Percentiles rank a stretch among this genome's conserved stretches.
These are phyloP conservation scores for Chunga burmeisteri DNA, from an alignment of 2,113 vertebrate species.

Conservation along the genomic window DNA sequence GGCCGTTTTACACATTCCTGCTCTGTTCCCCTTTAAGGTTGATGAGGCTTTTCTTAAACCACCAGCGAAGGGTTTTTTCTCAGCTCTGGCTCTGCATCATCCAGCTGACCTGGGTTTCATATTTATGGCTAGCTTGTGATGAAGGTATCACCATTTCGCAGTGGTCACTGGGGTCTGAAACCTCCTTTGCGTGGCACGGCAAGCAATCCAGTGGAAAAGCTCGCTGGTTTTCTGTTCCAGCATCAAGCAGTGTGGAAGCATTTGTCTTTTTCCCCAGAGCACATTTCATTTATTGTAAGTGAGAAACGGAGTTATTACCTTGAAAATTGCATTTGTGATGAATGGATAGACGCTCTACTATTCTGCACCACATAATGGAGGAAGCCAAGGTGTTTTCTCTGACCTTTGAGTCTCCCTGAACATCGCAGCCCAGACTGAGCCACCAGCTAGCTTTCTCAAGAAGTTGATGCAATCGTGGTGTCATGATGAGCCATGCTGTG, in stretches of 20 bases:
- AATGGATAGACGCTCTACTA: background rate
- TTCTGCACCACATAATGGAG: background rate
- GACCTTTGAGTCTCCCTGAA: background rate
- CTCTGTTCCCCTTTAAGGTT: background rate
- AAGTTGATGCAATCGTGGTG: background rate
- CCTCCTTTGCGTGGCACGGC: background rate
- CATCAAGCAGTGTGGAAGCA: background rate
- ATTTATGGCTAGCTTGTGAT: background rate
- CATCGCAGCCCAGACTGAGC: background rate
- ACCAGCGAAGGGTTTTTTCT: background rate
- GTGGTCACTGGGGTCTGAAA: background rate
- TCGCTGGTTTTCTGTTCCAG: background rate
- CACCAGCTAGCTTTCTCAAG: background rate
- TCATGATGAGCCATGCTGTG: fast-evolving
- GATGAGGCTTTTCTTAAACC: background rate
- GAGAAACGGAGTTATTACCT: background rate
- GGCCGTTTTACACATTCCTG: background rate
- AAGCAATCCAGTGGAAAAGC: background rate
- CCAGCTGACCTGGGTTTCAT: fast-evolving
- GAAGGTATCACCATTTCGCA: background rate
- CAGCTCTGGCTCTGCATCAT: background rate
- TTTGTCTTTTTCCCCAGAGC: background rate
- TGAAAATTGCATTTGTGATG: background rate
- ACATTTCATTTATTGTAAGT: background rate
- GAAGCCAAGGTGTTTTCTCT: background rate